Evolutionary conservation across 2,113 vertebrate genomes (phyloP).

Genomic region (Otis tarda): DNA sequence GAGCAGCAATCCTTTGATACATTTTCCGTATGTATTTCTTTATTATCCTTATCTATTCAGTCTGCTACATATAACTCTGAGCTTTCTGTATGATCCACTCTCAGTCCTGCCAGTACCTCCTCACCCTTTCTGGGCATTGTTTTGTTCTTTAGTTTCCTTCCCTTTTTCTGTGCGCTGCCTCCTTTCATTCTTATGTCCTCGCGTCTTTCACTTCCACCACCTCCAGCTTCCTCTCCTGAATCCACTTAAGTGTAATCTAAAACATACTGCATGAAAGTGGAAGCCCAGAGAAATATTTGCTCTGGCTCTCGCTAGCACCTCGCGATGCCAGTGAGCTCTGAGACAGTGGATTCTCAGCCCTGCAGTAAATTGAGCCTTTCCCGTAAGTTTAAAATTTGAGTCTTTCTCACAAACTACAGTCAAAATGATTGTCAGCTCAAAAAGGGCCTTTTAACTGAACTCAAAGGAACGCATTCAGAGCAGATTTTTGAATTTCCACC

Average conservation of each 20-base stretch:
- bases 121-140: background rate
- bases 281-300: slow-evolving; percentile 54
- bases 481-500: background rate
- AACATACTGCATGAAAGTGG: slow-evolving; percentile 26
- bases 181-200: slow-evolving; percentile 1
- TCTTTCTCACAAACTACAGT: slow-evolving; percentile 11
- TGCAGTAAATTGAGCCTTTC: slow-evolving; percentile 49
- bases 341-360: slow-evolving; percentile 40
- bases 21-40: background rate
- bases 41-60: background rate
- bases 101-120: background rate
- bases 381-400: slow-evolving; percentile 25
- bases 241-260: slow-evolving; percentile 49
- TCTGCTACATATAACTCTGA: background rate
- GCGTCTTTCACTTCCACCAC: background rate
- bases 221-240: slow-evolving; percentile 58
- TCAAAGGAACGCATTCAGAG: background rate
- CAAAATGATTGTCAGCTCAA: slow-evolving; percentile 35
- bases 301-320: slow-evolving; percentile 7
- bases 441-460: background rate
- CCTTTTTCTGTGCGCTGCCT: background rate
- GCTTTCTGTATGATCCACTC: background rate
- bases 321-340: slow-evolving; percentile 33
- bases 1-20: background rate
- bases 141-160: slow-evolving; percentile 2